Percentiles rank a stretch among this genome's conserved stretches.
These are phyloP conservation scores for Serinus canaria DNA, from an alignment of 2,113 vertebrate genomes.

Conservation along the genomic window DNA sequence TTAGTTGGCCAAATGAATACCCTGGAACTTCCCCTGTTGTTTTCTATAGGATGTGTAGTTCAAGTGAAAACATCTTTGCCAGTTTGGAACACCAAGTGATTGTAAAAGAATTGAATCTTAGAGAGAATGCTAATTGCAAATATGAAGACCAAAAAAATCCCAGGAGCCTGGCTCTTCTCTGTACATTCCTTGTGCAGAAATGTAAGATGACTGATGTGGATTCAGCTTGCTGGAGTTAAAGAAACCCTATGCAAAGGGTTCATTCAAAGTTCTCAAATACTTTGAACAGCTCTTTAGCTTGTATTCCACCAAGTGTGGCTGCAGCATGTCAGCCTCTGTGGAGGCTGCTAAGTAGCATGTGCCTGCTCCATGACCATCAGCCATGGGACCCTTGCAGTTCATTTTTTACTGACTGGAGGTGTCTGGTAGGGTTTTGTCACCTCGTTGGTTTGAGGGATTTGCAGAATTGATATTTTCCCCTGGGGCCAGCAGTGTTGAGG, in stretches of 20 bases:
- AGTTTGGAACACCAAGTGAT: neutral
- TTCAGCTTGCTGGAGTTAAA: neutral
- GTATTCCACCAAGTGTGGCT: neutral
- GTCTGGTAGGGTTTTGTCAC: neutral
- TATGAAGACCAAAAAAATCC: neutral
- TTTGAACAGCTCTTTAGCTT: neutral
- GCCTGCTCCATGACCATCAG: neutral
- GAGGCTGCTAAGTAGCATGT: neutral
- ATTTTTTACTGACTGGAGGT: neutral
- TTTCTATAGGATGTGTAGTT: neutral
- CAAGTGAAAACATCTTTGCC: neutral
- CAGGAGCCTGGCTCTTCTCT: neutral
- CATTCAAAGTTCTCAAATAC: neutral
- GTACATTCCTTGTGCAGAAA: neutral
- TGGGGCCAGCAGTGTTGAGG: neutral
- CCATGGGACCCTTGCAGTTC: neutral
- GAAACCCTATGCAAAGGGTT: neutral
- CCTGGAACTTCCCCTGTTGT: fast-evolving
- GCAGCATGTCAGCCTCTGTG: neutral
- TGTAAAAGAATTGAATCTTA: neutral
- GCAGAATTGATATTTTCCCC: neutral
- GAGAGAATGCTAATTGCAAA: neutral
- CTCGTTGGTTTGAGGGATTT: neutral
- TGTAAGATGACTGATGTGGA: neutral
- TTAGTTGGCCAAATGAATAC: neutral